A percentile compares a stretch with the other conserved stretches of the same genome.
These are phyloP conservation scores for Cryptus viduatorius DNA, from an alignment of 2,888 invertebrate species.

Conservation along the genomic window DNA sequence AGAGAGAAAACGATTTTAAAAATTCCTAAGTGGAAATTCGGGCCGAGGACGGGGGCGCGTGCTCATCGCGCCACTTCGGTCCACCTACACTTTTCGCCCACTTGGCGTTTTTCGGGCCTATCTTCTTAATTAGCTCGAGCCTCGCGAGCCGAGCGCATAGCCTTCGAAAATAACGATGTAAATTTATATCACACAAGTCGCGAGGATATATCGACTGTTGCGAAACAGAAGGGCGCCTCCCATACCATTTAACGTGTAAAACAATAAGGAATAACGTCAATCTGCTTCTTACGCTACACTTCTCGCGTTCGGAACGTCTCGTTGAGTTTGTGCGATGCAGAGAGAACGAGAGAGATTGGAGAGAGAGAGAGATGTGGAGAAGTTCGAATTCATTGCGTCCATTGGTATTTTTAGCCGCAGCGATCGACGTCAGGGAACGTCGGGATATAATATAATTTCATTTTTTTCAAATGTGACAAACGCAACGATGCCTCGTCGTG, in stretches of 20 bases:
- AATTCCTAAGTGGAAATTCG: conserved; percentile 45
- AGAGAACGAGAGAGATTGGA: neutral
- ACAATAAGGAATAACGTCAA: too few species aligned
- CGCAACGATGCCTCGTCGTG: too few species aligned
- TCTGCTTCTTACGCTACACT: too few species aligned
- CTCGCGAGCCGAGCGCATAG: conserved; percentile 14
- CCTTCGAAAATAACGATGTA: conserved; percentile 46
- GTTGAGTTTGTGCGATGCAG: neutral
- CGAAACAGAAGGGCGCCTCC: too few species aligned
- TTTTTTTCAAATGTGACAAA: too few species aligned
- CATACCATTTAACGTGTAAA: too few species aligned
- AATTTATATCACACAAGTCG: neutral
- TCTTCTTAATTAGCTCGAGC: conserved; percentile 62
- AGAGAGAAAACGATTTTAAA: conserved; percentile 3
- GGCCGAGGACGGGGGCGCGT: conserved; percentile 48
- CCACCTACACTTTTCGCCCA: conserved; percentile 54
- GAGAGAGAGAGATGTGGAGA: neutral
- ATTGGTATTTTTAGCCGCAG: neutral
- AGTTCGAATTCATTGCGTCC: neutral
- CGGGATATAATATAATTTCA: too few species aligned
- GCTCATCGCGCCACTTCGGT: conserved; percentile 28
- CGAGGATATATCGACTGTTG: neutral
- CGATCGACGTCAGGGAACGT: neutral
- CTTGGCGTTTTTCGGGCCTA: conserved; percentile 50
- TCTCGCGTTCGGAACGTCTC: too few species aligned